Conservation (phyloP, 2,113 vertebrate species). For the Megaceryle torquata region DNA sequence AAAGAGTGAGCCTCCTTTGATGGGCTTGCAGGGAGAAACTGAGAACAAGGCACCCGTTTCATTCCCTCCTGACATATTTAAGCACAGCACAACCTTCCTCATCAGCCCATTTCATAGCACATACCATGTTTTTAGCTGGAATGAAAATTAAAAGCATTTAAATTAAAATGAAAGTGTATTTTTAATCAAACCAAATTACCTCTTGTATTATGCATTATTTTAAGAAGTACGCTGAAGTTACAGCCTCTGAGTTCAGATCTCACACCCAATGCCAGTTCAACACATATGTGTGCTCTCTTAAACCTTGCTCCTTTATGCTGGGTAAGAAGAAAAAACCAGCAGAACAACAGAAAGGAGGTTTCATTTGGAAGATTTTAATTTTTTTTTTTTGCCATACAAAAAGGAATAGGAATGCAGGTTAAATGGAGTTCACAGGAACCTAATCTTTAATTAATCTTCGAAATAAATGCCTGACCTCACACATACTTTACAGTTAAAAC, state of each 20-base stretch:
- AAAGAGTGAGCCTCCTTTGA: background rate
- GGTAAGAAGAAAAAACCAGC: background rate
- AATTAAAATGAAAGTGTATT: background rate
- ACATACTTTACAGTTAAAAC: conserved; percentile 40
- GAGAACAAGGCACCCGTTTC: background rate
- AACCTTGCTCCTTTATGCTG: background rate
- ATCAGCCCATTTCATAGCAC: background rate
- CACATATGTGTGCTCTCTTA: background rate
- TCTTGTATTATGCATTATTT: background rate
- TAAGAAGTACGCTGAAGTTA: background rate
- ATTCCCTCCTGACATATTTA: background rate
- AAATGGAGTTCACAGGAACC: conserved; percentile 47
- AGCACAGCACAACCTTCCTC: background rate
- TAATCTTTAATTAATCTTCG: conserved; percentile 60
- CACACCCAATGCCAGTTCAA: background rate
- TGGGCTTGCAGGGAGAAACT: background rate
- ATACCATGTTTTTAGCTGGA: background rate
- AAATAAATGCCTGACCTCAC: conserved; percentile 53
- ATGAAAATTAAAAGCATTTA: background rate
- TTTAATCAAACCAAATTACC: background rate
- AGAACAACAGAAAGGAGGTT: background rate
- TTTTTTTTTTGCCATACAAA: background rate
- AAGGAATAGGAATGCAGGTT: conserved; percentile 25
- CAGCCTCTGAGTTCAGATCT: background rate
- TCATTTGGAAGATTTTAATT: background rate